Base-by-base conservation (phyloP, 2,888 invertebrate species). In the Emmelina monodactyla region DNA sequence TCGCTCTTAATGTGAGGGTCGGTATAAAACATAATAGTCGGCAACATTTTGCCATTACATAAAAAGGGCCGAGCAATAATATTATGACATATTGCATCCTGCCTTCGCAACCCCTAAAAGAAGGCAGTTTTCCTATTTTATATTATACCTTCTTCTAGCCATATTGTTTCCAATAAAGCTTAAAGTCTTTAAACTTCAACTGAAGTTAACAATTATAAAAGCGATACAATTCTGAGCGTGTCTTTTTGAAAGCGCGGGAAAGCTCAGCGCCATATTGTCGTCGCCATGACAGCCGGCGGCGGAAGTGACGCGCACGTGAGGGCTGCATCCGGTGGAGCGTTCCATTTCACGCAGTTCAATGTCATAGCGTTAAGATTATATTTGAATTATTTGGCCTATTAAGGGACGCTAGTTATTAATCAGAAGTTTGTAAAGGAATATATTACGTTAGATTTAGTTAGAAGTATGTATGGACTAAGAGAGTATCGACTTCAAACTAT, bases 81-180 rank as follows among this genome's bases (percentile, higher is more conserved):
- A 75, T 76, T 78, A 69, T 76, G 75, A 78, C 72, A 65, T 72
- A 79, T 78, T 71, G 69, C 73, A 65, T 65, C 59, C 57, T n/a
- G n/a, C n/a, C n/a, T n/a, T n/a, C n/a, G n/a, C n/a, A n/a, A n/a
- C n/a, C n/a, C n/a, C n/a, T n/a, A n/a, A n/a, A n/a, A n/a, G n/a
- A n/a, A n/a, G n/a, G n/a, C n/a, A n/a, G n/a, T n/a, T n/a, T n/a
- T n/a, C n/a, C n/a, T n/a, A n/a, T n/a, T n/a, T n/a, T n/a, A n/a
- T n/a, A n/a, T n/a, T n/a, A n/a, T n/a, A n/a, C n/a, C n/a, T n/a
- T n/a, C n/a, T n/a, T n/a, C n/a, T n/a, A n/a, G n/a, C n/a, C n/a
- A n/a, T n/a, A n/a, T n/a, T n/a, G n/a, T n/a, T n/a, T n/a, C n/a
- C n/a, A n/a, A n/a, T n/a, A n/a, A n/a, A n/a, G n/a, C n/a, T n/a